A percentile compares a stretch with the other conserved stretches of the same genome.
Evolutionary conservation across 2,797 vertebrate genomes (phyloP).

Genomic region (Amniataba percoides): DNA sequence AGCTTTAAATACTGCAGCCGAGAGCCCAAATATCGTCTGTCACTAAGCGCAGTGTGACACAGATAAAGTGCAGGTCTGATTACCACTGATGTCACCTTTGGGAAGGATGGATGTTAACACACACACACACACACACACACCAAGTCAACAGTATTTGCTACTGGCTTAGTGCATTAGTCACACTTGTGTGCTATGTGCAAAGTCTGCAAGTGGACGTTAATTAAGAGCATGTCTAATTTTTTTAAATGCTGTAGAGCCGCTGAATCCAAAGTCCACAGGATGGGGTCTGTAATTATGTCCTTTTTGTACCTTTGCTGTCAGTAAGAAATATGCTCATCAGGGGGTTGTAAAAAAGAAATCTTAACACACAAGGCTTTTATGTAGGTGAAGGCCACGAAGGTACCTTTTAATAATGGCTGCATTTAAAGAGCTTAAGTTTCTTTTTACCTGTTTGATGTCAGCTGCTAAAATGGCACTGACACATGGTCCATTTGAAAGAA

Average conservation of each 20-base stretch:
- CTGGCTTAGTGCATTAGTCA: constrained; percentile 43
- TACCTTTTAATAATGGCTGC: constrained; percentile 17
- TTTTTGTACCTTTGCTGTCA: constrained; percentile 33
- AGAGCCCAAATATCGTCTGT: constrained; percentile 50
- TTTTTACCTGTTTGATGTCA: constrained; percentile 27
- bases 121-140: background rate
- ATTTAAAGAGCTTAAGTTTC: constrained; percentile 3
- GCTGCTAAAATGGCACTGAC: constrained; percentile 15
- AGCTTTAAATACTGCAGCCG: constrained; percentile 51
- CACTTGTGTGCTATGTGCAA: constrained; percentile 30
- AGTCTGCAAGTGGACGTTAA: constrained; percentile 49
- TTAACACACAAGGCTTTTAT: constrained; percentile 27
- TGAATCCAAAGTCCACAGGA: constrained; percentile 20
- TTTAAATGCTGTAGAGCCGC: constrained; percentile 18
- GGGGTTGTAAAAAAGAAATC: constrained; percentile 19
- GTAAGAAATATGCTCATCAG: constrained; percentile 12
- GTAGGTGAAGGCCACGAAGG: background rate
- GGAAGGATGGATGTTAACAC: constrained; percentile 43
- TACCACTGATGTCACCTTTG: constrained; percentile 69
- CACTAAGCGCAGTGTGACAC: constrained; percentile 48
- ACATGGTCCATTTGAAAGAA: constrained; percentile 13
- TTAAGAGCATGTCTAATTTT: constrained; percentile 35
- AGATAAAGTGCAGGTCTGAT: constrained; percentile 63
- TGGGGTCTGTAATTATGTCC: constrained; percentile 31
- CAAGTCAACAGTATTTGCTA: constrained; percentile 30